A percentile compares a stretch with the other conserved stretches of the same genome.
Evolutionary conservation across 2,113 vertebrate genomes (phyloP).

Genomic region (Salvator merianae): DNA sequence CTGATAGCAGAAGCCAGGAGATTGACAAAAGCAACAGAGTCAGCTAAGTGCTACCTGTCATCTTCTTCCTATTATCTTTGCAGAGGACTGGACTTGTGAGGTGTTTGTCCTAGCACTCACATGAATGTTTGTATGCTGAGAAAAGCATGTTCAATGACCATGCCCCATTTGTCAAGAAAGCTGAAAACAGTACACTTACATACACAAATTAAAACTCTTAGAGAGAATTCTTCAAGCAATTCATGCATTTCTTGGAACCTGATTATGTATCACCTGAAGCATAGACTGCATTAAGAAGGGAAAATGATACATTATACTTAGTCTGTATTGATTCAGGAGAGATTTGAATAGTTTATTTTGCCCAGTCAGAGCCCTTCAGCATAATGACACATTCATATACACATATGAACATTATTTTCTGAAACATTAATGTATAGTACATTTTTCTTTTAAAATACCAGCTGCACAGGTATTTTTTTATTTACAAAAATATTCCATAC

Average conservation of each 20-base stretch:
- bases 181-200: background rate
- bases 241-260: background rate
- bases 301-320: slow-evolving; percentile 49
- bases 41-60: too few species aligned
- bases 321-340: slow-evolving; percentile 71
- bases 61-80: too few species aligned
- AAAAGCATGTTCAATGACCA: too few species aligned
- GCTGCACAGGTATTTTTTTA: slow-evolving; percentile 78
- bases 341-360: slow-evolving; percentile 84
- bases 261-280: slow-evolving; percentile 2
- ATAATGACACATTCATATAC: slow-evolving; percentile 84
- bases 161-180: background rate
- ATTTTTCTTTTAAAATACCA: slow-evolving; percentile 81
- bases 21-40: too few species aligned
- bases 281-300: slow-evolving; percentile 24
- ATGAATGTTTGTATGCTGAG: too few species aligned
- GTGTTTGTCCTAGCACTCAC: too few species aligned
- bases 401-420: slow-evolving; percentile 81
- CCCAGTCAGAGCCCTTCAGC: slow-evolving; percentile 83
- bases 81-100: too few species aligned
- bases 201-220: background rate
- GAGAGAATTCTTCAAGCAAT: background rate
- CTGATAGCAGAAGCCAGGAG: too few species aligned
- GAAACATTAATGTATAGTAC: slow-evolving; percentile 82
- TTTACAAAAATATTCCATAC: slow-evolving; percentile 86